Evolutionary conservation across 1,140 invertebrate species (phyloP).

Genomic region (Zaprionus camerounensis): DNA sequence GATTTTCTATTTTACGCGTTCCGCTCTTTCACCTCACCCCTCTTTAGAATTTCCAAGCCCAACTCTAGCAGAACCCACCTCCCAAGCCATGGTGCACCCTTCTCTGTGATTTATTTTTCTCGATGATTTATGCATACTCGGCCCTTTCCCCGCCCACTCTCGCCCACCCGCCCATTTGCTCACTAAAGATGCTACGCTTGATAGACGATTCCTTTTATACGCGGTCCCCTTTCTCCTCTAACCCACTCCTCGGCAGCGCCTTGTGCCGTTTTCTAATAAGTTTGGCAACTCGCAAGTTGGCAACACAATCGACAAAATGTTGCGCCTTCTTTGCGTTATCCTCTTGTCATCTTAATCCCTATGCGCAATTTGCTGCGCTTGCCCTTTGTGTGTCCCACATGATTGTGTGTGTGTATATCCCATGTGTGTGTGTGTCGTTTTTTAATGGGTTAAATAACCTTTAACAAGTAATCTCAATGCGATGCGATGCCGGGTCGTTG

Average conservation of each 20-base stretch:
- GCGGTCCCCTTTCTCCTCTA: neutral
- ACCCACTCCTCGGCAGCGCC: neutral
- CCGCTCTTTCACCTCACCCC: neutral
- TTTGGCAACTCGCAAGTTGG: slow-evolving; percentile 25
- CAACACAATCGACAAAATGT: slow-evolving; percentile 48
- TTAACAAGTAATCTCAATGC: slow-evolving; percentile 68
- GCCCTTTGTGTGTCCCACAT: slow-evolving; percentile 9
- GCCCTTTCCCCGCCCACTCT: slow-evolving; percentile 8
- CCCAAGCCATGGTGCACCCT: slow-evolving; percentile 6
- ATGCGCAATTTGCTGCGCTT: slow-evolving; percentile 34
- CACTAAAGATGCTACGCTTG: slow-evolving; percentile 48
- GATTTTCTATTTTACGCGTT: slow-evolving; percentile 61
- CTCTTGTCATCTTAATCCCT: slow-evolving; percentile 52
- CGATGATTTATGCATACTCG: slow-evolving; percentile 68
- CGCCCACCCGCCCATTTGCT: neutral
- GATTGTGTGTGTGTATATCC: slow-evolving; percentile 1
- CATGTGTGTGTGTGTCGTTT: slow-evolving; percentile 11
- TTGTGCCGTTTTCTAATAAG: slow-evolving; percentile 30
- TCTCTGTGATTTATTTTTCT: slow-evolving; percentile 73
- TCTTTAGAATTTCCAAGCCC: neutral
- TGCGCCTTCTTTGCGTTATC: slow-evolving; percentile 28
- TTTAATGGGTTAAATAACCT: slow-evolving; percentile 77
- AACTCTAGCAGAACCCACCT: neutral
- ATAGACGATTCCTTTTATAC: slow-evolving; percentile 29
- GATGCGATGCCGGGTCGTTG: slow-evolving; percentile 59